Base-by-base conservation (phyloP, 2,888 invertebrate genomes). In the Protodeltote pygarga region DNA sequence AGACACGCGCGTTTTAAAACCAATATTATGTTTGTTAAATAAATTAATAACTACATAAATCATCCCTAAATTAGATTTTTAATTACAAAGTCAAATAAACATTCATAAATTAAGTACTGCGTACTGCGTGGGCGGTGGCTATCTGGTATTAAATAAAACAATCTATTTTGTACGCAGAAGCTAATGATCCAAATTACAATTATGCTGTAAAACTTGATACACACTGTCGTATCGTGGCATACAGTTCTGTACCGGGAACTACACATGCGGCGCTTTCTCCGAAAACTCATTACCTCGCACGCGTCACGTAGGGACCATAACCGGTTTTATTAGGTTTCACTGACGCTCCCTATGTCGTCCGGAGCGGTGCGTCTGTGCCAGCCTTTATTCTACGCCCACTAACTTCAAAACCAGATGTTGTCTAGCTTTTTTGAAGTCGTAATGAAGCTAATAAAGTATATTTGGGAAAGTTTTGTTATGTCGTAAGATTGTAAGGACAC, bases 291-390 rank as follows among this genome's bases (percentile, higher is more conserved):
- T 89, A 88, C 81, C 64, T 69, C 72, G 81, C 89, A 87, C 89
- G 88, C 89, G 91, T 89, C 87, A 87, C 89, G 87, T 87, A 84
- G 80, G 79, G 77, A 75, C 79, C 79, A 84, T 87, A 89, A 85
- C 89, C 78, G 83, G 87, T 87, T 88, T 89, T 89, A 90, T 90
- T 90, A 87, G 88, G 88, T 88, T 89, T 87, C 86, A 81, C 83
- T 80, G 80, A 79, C 81, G 78, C 77, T 73, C 78, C 81, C 81
- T 69, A 68, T 75, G 67, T 71, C 73, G 55, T 62, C 50, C 45
- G 39, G 23, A 48, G 20, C 65, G 71, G 66, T 67, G 60, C 73
- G 75, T 79, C 78, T 74, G 76, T 63, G 71, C 75, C 66, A 71
- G 73, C 72, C 77, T 82, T 82, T 74, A 71, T 75, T 54, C 45